Evolutionary conservation across 1,140 invertebrate species (phyloP).

Genomic region (Heliconius eleuchia): DNA sequence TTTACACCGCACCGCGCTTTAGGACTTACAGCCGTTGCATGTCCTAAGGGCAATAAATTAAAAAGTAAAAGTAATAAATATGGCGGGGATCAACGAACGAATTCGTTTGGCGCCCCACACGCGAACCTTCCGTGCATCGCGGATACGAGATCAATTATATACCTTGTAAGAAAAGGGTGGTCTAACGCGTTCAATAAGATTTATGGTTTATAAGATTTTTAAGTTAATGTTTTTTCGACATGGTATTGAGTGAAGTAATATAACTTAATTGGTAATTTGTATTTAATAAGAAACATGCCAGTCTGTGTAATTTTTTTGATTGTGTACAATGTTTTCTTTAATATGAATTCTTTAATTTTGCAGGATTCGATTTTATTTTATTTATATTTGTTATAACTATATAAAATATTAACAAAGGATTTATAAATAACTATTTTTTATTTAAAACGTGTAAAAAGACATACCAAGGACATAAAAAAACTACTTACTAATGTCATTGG

Average conservation of each 20-base stretch:
- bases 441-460: too few relatives aligned
- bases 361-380: too few relatives aligned
- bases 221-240: conserved; percentile 20
- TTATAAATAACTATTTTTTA: too few relatives aligned
- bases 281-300: neutral
- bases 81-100: conserved; percentile 61
- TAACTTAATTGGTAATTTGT: conserved; percentile 10
- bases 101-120: conserved; percentile 51
- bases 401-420: too few relatives aligned
- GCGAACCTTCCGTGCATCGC: conserved; percentile 47
- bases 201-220: conserved; percentile 31
- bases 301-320: too few relatives aligned
- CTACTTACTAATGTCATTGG: neutral
- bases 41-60: conserved; percentile 58
- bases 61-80: conserved; percentile 72
- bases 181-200: conserved; percentile 28
- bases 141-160: conserved; percentile 46
- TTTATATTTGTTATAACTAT: too few relatives aligned
- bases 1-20: conserved; percentile 44
- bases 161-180: conserved; percentile 38
- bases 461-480: too few relatives aligned
- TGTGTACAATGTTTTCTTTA: too few relatives aligned
- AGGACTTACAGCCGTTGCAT: conserved; percentile 45
- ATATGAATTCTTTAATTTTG: too few relatives aligned
- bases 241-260: neutral